phyloP scores from a whole-genome alignment of 2,888 invertebrate species.

The Adelognathus sp. region DNA sequence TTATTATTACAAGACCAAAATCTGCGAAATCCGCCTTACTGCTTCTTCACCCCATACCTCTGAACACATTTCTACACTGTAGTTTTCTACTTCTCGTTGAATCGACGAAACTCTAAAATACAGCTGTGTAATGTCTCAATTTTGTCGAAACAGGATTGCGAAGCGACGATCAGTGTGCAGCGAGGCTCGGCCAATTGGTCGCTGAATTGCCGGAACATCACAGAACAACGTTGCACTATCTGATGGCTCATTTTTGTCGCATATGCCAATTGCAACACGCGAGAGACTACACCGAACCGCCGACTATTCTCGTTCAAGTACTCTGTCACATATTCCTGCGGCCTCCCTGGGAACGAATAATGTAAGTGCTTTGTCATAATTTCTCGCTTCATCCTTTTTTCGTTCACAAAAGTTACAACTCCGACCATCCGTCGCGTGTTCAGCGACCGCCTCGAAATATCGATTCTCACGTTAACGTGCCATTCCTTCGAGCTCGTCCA shows the following conservation, averaged over 20 bases:
- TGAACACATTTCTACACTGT: not conserved
- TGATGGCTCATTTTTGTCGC: slow-evolving; percentile 88
- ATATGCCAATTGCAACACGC: slow-evolving; percentile 86
- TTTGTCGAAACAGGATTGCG: slow-evolving; percentile 80
- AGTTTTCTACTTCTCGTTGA: no score
- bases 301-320: slow-evolving; percentile 86
- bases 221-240: slow-evolving; percentile 84
- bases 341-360: slow-evolving; percentile 89
- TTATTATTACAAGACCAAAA: no score
- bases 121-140: not conserved
- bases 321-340: slow-evolving; percentile 88
- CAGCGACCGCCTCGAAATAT: slow-evolving; percentile 16
- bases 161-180: slow-evolving; percentile 84
- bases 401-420: not conserved
- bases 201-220: slow-evolving; percentile 86
- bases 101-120: no score
- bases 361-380: slow-evolving; percentile 83
- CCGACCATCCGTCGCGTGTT: not conserved
- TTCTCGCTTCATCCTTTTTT: not conserved
- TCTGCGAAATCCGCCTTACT: no score
- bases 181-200: slow-evolving; percentile 82
- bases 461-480: not conserved
- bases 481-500: not conserved
- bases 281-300: slow-evolving; percentile 85
- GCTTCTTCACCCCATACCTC: not conserved